Evolutionary conservation across 2,797 vertebrate species (phyloP), one percentile per base, ranked within the genome.

Genomic region (Mus spretus): DNA sequence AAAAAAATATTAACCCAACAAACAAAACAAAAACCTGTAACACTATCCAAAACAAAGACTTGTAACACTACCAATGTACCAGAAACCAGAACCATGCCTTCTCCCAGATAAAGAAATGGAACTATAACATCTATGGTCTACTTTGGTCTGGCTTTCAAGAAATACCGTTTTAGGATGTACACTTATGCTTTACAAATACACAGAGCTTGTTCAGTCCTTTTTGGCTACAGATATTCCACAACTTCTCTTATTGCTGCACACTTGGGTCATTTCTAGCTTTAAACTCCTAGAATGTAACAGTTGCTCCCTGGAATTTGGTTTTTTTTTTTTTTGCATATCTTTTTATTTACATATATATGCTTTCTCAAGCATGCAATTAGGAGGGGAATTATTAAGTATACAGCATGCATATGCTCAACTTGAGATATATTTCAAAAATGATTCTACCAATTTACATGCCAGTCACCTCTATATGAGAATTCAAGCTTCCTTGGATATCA

Each of bases 341-440:
- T 94, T 74, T 93, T 74, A 93, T 37, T 47, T 8, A n/a, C 24
- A 44, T 4, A 40, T 20, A 37, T 4, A 31, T 57, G 24, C 44
- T 77, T 80, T 84, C 55, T 92, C 22, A 86, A 59, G 5, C 91
- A 91, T 20, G 10, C 79, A 90, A 90, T 44, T 34, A 91, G 53
- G 8, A 95, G 12, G 20, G 11, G 19, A 31, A 53, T 74, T 96
- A 95, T 59, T 72, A 78, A 65, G 3, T 50, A 93, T 86, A 96
- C 37, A 94, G 80, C 24, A 88, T 26, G 10, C 22, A 84, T 44
- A 88, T 67, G 9, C 22, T 96, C 59, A 74, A 78, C 1, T 83
- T 57, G 34, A 90, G 0, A 15, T 50, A 94, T 7, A 94, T 6
- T 79, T 75, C 31, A 85, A 94, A 91, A 94, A 75, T 37, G 13